Evolutionary conservation across 2,113 vertebrate species (phyloP), one percentile per base, ranked within the genome.

Genomic region (Muntiacus muntjak): DNA sequence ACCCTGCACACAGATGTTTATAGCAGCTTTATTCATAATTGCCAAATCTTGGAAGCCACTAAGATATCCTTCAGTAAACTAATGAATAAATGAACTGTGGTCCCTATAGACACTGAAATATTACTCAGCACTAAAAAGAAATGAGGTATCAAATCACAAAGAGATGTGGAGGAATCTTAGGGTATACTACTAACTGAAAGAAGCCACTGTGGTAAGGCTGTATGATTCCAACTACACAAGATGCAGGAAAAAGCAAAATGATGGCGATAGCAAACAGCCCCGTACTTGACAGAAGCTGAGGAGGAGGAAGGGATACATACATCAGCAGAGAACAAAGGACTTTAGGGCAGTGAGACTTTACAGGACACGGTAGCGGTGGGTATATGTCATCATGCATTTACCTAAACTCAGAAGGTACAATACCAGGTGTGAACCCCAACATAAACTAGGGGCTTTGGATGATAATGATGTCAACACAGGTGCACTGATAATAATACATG

Each of bases 321-420:
- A 14, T 45, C 30, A 74, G 67, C 33, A 36, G 33, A 79, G 30
- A 40, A 79, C 54, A 26, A 19, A 33, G 47, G 13, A 90, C 19
- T 57, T 90, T 58, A 25, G 54, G 36, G 12, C 26, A 57, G 12
- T 10, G 52, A 45, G 55, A 89, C 40, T 89, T 57, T 45, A 5
- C 4, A 1, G 45, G 76, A 47, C 15, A 47, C 13, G 1, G 3
- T 15, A 45, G 40, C 1, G 1, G 55, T 60, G 10, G 11, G 30
- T 45, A 33, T 16, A 28, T 23, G 84, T 87, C 57, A 47, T 87
- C 45, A 62, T n/a, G 47, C 28, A 25, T 47, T 57, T 78, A 13
- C 33, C 54, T 10, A 78, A 78, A 90, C 28, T 55, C 67, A 57
- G 87, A 43, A 57, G 43, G 26, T 33, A 28, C 40, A 45, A 55